These are phyloP conservation scores for Shargacucullia verbasci DNA, from an alignment of 2,888 invertebrate genomes.

Conservation along the genomic window DNA sequence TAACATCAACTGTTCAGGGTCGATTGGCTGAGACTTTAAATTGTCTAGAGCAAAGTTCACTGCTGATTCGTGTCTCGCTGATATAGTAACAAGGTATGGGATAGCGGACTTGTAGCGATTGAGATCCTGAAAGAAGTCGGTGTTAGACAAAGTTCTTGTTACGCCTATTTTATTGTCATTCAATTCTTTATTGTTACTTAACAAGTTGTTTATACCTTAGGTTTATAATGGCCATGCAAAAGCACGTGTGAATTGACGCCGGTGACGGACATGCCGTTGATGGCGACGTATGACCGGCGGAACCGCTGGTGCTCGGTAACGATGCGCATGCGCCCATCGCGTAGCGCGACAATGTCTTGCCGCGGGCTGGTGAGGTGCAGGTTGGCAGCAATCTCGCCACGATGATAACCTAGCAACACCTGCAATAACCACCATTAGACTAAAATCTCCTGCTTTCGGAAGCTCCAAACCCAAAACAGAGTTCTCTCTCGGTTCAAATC, in stretches of 20 bases:
- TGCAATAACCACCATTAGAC: constrained; percentile 44
- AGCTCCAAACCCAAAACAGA: no score
- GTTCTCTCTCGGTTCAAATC: no score
- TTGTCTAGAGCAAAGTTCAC: constrained; percentile 67
- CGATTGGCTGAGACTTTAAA: constrained; percentile 66
- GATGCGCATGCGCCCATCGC: constrained; percentile 87
- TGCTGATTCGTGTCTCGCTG: constrained; percentile 87
- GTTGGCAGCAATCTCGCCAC: constrained; percentile 91
- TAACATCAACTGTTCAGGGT: constrained; percentile 82
- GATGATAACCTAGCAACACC: constrained; percentile 91
- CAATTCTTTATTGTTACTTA: no score
- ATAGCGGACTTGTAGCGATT: constrained; percentile 63
- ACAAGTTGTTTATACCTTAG: constrained; percentile 72
- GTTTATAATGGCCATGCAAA: constrained; percentile 71
- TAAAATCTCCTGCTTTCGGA: no score
- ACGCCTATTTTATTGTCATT: no score
- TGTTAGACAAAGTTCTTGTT: no score
- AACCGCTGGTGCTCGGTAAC: constrained; percentile 89
- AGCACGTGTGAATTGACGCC: constrained; percentile 76
- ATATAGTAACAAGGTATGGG: constrained; percentile 85
- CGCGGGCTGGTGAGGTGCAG: constrained; percentile 91
- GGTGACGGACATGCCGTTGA: constrained; percentile 74
- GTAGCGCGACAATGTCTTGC: constrained; percentile 82
- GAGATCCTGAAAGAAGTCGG: constrained; percentile 41
- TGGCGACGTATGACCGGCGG: constrained; percentile 81